Evolutionary conservation across 2,113 vertebrate species (phyloP).

Genomic region (Irena cyanogastra): DNA sequence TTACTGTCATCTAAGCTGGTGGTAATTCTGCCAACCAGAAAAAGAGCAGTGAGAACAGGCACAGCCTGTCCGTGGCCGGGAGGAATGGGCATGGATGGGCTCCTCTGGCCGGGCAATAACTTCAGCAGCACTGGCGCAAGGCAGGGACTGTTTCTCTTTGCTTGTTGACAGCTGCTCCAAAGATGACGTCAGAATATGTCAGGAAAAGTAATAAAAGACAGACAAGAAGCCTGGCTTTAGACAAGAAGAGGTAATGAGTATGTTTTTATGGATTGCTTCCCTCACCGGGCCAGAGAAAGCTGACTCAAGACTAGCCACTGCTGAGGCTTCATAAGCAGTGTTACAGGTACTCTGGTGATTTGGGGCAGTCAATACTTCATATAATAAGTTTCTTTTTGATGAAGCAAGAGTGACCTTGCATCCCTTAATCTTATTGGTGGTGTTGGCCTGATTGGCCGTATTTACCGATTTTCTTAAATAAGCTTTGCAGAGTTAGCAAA

Average conservation of each 20-base stretch:
- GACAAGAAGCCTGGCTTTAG: neutral
- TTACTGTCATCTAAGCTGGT: neutral
- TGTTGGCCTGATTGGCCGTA: neutral
- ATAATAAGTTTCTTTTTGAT: rapidly evolving
- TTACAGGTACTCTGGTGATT: neutral
- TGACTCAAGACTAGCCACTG: neutral
- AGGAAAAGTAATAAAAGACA: neutral
- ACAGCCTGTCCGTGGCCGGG: rapidly evolving
- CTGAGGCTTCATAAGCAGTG: neutral
- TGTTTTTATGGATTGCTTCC: neutral
- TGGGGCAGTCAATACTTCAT: neutral
- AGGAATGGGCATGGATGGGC: rapidly evolving
- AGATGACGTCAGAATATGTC: neutral
- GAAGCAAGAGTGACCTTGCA: rapidly evolving
- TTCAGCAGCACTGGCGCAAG: neutral
- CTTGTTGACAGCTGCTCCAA: neutral
- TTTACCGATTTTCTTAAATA: neutral
- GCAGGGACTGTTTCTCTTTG: neutral
- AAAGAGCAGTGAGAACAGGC: rapidly evolving
- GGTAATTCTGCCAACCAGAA: neutral
- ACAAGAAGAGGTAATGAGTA: neutral
- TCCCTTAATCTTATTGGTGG: neutral
- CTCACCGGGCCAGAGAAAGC: neutral
- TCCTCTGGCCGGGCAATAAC: rapidly evolving
- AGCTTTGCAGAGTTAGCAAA: neutral